Evolutionary conservation across 2,888 invertebrate species (phyloP).

Genomic region (Danaus chrysippus): DNA sequence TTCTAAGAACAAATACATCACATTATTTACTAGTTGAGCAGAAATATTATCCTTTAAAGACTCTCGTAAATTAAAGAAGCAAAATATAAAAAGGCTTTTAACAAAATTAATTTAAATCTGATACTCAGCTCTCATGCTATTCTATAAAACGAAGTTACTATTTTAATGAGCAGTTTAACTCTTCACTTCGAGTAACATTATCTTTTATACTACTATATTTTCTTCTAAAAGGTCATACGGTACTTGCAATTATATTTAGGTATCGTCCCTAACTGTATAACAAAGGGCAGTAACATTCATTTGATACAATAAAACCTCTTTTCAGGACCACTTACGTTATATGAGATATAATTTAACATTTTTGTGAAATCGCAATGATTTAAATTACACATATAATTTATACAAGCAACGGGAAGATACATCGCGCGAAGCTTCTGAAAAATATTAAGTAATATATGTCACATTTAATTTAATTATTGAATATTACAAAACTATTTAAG

Average conservation of each 20-base stretch:
- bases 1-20: too few species aligned
- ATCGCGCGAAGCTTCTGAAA: too few species aligned
- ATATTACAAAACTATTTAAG: too few species aligned
- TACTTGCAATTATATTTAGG: conserved; percentile 24
- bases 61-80: too few species aligned
- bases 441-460: too few species aligned
- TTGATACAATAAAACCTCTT: conserved; percentile 26
- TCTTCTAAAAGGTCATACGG: conserved; percentile 19
- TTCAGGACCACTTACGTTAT: conserved; percentile 22
- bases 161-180: conserved; percentile 26
- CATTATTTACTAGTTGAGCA: too few species aligned
- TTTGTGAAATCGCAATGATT: neutral
- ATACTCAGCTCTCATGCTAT: conserved; percentile 4
- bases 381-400: too few species aligned
- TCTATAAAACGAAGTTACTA: conserved; percentile 20
- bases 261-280: conserved; percentile 24
- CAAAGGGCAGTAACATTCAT: conserved; percentile 20
- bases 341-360: conserved; percentile 10
- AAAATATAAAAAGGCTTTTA: too few species aligned
- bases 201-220: conserved; percentile 26
- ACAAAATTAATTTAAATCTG: neutral
- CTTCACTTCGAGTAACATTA: conserved; percentile 25
- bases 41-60: too few species aligned
- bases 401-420: too few species aligned
- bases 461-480: too few species aligned